These are phyloP conservation scores for Hemithea aestivaria DNA, from an alignment of 2,888 invertebrate species.

Conservation along the genomic window DNA sequence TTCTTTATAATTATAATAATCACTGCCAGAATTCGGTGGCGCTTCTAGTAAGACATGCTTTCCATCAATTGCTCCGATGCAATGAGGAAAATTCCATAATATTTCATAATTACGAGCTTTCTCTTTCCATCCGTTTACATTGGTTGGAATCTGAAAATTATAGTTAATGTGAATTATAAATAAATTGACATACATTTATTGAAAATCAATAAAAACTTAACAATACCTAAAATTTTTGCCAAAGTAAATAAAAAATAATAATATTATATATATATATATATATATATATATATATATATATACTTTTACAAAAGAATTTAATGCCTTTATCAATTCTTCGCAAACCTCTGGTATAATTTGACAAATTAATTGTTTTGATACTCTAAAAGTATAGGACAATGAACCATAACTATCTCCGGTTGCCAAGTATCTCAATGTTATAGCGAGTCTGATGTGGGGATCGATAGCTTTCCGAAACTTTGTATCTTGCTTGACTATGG, in stretches of 20 bases:
- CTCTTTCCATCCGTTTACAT: no score
- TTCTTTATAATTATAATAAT: conserved; percentile 40
- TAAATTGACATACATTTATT: no score
- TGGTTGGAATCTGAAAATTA: no score
- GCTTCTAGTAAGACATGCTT: conserved; percentile 36
- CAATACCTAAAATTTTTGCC: no score
- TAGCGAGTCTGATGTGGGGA: background rate
- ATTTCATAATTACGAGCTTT: no score
- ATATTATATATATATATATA: no score
- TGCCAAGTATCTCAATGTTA: background rate
- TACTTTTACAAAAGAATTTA: background rate
- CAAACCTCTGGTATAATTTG: conserved; percentile 1
- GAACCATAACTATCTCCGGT: background rate
- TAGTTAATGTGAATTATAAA: no score
- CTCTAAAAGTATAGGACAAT: no score
- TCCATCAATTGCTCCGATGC: conserved; percentile 40
- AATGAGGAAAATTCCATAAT: conserved; percentile 42
- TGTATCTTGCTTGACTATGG: background rate
- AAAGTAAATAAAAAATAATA: no score
- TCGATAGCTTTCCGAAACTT: background rate
- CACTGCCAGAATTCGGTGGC: conserved; percentile 32
- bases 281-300: no score
- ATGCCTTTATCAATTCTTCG: background rate
- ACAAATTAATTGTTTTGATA: no score
- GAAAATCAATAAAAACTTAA: no score